Evolutionary conservation across 2,113 vertebrate genomes (phyloP).

Genomic region (Protomyctophum bolini): DNA sequence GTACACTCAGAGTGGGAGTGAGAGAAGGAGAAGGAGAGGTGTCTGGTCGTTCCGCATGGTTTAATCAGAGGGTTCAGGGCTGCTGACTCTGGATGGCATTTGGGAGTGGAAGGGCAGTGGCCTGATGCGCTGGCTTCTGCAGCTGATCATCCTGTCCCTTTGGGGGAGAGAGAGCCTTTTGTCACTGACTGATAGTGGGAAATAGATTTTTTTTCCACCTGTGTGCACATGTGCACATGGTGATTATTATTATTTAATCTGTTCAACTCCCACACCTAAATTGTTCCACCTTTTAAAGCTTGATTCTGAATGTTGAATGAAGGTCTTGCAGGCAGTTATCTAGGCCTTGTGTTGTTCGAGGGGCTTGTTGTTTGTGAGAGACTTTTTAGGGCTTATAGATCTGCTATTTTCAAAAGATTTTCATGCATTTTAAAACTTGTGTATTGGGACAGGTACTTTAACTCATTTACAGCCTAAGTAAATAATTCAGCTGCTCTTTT

Average conservation of each 20-base stretch:
- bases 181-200: conserved; percentile 26
- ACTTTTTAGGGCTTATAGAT: too few relatives aligned
- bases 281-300: too few relatives aligned
- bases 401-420: too few relatives aligned
- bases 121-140: conserved; percentile 62
- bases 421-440: too few relatives aligned
- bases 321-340: too few relatives aligned
- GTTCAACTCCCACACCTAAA: not conserved
- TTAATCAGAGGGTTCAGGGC: conserved; percentile 63
- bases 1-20: not conserved
- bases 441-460: too few relatives aligned
- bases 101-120: conserved; percentile 60
- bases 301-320: too few relatives aligned
- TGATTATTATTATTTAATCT: not conserved
- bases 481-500: too few relatives aligned
- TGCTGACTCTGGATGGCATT: conserved; percentile 65
- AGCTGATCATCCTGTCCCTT: conserved; percentile 49
- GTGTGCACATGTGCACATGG: too few relatives aligned
- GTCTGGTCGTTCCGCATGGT: conserved; percentile 64
- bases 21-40: conserved; percentile 35
- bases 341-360: too few relatives aligned
- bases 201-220: conserved; percentile 44
- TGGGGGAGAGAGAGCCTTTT: conserved; percentile 57
- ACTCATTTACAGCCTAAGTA: too few relatives aligned
- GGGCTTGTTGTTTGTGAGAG: too few relatives aligned